Conservation (phyloP, 2,888 invertebrate species). For the Actias luna region DNA sequence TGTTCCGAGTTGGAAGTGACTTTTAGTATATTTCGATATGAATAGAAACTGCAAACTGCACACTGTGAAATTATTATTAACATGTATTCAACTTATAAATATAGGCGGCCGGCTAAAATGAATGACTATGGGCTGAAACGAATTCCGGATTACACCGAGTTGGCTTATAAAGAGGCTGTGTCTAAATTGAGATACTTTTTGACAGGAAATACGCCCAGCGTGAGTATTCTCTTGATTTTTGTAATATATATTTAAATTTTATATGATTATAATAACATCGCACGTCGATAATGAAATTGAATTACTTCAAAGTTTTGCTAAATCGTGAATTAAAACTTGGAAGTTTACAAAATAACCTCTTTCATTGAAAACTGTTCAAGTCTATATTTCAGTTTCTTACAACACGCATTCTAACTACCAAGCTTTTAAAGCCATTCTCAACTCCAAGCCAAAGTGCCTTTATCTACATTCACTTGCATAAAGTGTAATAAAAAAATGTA, state of each 20-base stretch:
- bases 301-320: too few relatives aligned
- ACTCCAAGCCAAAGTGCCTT: too few relatives aligned
- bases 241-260: neutral
- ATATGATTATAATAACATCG: too few relatives aligned
- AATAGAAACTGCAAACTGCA: neutral
- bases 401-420: too few relatives aligned
- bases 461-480: too few relatives aligned
- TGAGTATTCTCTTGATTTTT: conserved; percentile 45
- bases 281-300: too few relatives aligned
- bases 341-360: too few relatives aligned
- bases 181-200: conserved; percentile 88
- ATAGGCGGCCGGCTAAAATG: conserved; percentile 72
- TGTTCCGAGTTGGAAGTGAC: neutral
- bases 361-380: too few relatives aligned
- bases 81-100: conserved; percentile 25
- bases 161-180: conserved; percentile 92
- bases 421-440: too few relatives aligned
- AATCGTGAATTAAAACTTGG: too few relatives aligned
- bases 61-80: neutral
- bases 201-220: conserved; percentile 82
- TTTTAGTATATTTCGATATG: neutral
- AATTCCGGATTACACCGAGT: conserved; percentile 90
- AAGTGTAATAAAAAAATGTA: too few relatives aligned
- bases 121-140: conserved; percentile 79
- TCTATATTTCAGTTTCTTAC: too few relatives aligned